phyloP scores from a whole-genome alignment of 1,140 invertebrate genomes.

The Hermetia illucens region DNA sequence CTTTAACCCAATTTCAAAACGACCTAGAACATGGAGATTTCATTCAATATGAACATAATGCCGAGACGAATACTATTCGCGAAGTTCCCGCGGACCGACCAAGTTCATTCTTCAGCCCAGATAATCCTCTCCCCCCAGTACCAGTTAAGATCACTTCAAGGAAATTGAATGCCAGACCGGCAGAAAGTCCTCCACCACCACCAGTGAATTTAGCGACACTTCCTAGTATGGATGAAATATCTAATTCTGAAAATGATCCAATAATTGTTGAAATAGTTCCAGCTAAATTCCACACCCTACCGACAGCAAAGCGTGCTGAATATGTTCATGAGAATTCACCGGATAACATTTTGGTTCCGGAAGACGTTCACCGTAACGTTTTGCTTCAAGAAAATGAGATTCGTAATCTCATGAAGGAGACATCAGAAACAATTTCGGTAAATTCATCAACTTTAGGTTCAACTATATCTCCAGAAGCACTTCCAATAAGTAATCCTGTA shows the following conservation, averaged over 20 bases:
- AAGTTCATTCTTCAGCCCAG: slow-evolving; percentile 8
- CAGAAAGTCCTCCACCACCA: slow-evolving; percentile 25
- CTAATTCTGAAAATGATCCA: too few relatives aligned
- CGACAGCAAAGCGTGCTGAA: slow-evolving; percentile 14
- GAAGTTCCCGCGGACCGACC: slow-evolving; percentile 1
- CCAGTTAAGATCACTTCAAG: slow-evolving; percentile 1
- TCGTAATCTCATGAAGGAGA: slow-evolving; percentile 9
- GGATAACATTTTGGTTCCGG: slow-evolving; percentile 23
- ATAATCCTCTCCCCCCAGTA: slow-evolving; percentile 1
- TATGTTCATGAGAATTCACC: slow-evolving; percentile 28
- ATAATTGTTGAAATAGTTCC: slow-evolving; percentile 5
- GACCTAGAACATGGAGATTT: slow-evolving; percentile 28
- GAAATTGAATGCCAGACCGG: slow-evolving; percentile 10
- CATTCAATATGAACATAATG: slow-evolving; percentile 26
- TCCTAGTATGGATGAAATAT: slow-evolving; percentile 18
- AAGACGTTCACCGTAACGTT: slow-evolving; percentile 26
- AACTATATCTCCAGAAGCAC: neutral
- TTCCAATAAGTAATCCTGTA: slow-evolving; percentile 1
- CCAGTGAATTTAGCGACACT: slow-evolving; percentile 23
- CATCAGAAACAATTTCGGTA: neutral
- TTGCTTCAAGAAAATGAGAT: slow-evolving; percentile 26
- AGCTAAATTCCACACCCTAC: slow-evolving; percentile 8
- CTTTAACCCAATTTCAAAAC: slow-evolving; percentile 23
- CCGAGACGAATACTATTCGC: slow-evolving; percentile 24
- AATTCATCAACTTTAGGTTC: neutral